phyloP scores from a whole-genome alignment of 2,797 vertebrate species.

The Enteromius viviparus region DNA sequence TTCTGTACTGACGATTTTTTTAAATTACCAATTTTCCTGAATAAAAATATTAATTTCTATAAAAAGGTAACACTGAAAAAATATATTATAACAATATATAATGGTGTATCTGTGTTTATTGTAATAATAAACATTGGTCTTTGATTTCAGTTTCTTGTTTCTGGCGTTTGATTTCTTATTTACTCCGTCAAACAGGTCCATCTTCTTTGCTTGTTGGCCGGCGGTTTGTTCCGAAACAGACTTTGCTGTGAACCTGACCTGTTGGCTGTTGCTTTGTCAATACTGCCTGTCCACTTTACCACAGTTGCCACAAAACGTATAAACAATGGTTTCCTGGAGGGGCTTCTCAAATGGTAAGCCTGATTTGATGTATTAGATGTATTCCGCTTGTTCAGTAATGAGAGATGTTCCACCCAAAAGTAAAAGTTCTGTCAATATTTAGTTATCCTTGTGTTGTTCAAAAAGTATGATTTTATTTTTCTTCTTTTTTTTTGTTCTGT shows the following conservation, averaged over 20 bases:
- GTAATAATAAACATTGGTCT: background rate
- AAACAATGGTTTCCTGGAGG: conserved; percentile 80
- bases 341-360: conserved; percentile 88
- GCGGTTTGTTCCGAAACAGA: conserved; percentile 84
- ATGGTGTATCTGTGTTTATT: background rate
- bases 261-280: conserved; percentile 86
- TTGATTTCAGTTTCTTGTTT: background rate
- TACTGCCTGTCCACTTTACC: conserved; percentile 83
- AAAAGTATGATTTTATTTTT: background rate
- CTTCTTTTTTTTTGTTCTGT: background rate
- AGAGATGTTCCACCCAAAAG: background rate
- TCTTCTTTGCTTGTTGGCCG: conserved; percentile 91
- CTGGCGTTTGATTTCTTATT: conserved; percentile 10
- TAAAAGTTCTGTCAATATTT: background rate
- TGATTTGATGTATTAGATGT: background rate
- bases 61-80: background rate
- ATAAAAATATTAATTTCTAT: background rate
- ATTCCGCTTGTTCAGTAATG: background rate
- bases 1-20: background rate
- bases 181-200: conserved; percentile 82
- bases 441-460: background rate
- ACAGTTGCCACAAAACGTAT: conserved; percentile 71
- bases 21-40: background rate
- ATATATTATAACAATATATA: background rate
- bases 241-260: conserved; percentile 87